Conservation (phyloP, 30 jellyfish, hydroid and myxozoan genomes). For the Aurelia sp. region DNA sequence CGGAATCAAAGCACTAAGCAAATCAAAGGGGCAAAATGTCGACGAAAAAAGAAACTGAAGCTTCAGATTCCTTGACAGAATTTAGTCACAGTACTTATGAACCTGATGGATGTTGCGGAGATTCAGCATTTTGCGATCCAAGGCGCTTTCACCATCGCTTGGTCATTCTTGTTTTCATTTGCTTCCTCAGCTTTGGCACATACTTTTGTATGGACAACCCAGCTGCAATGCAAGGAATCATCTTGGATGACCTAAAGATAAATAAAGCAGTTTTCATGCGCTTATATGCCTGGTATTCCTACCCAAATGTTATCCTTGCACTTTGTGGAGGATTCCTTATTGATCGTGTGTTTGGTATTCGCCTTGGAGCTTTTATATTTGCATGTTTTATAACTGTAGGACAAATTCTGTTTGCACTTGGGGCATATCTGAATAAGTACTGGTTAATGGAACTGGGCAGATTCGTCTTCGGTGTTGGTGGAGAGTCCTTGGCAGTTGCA, state of each 20-base stretch:
- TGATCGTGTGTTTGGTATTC: conserved; percentile 92
- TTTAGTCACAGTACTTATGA: conserved; percentile 4
- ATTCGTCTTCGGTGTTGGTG: conserved; percentile 95
- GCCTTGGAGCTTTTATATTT: conserved; percentile 86
- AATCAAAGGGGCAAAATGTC: neutral
- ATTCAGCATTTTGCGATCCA: conserved; percentile 72
- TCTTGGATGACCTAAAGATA: conserved; percentile 68
- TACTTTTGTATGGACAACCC: conserved; percentile 97
- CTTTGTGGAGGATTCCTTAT: conserved; percentile 91
- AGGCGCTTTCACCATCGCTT: conserved; percentile 72
- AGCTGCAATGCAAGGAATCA: conserved; percentile 85
- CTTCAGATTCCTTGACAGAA: too few relatives aligned
- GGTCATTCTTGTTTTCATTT: conserved; percentile 70
- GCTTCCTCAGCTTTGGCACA: conserved; percentile 93
- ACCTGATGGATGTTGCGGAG: conserved; percentile 71
- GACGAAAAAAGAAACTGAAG: too few relatives aligned
- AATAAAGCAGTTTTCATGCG: conserved; percentile 70
- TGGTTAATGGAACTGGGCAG: conserved; percentile 94
- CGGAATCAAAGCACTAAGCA: too few relatives aligned
- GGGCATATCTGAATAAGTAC: conserved; percentile 70
- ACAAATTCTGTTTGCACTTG: conserved; percentile 84
- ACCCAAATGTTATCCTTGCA: conserved; percentile 96
- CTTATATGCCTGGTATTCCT: conserved; percentile 92
- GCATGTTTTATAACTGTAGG: conserved; percentile 79
- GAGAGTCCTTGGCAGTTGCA: conserved; percentile 96